A percentile compares a stretch with the other conserved stretches of the same genome.
Conservation (phyloP, 2,888 invertebrate species). For the Julus scanicus region DNA sequence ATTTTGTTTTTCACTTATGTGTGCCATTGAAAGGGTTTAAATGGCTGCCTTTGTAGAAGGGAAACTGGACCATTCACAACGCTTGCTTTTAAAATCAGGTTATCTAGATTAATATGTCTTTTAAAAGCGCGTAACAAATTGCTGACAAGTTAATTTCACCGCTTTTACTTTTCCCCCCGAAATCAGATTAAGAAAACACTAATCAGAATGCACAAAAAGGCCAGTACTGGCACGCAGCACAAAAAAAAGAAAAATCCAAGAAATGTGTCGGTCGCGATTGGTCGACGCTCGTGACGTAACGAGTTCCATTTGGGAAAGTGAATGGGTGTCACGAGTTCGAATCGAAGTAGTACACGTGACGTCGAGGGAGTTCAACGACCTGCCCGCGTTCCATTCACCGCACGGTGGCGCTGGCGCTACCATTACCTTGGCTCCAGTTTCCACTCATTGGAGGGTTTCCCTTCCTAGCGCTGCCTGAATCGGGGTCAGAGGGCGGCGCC, state of each 20-base stretch:
- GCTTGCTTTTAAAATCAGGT: background rate
- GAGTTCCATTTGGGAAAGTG: slow-evolving; percentile 1
- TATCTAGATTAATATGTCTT: background rate
- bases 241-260: background rate
- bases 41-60: background rate
- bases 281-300: background rate
- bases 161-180: background rate
- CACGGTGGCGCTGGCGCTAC: slow-evolving; percentile 52
- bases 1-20: background rate
- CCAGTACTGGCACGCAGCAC: too few species aligned
- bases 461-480: background rate
- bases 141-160: background rate
- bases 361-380: slow-evolving; percentile 51
- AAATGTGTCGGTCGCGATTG: background rate
- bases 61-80: background rate
- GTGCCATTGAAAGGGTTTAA: background rate
- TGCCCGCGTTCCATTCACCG: background rate
- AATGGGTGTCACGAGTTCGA: slow-evolving; percentile 29
- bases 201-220: too few species aligned
- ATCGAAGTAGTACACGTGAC: background rate
- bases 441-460: background rate
- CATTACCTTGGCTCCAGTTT: slow-evolving; percentile 59
- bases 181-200: too few species aligned
- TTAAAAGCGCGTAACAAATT: background rate
- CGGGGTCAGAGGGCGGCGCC: slow-evolving; percentile 42